phyloP scores from a whole-genome alignment of 2,888 invertebrate genomes.

The Odontocolon sp. region DNA sequence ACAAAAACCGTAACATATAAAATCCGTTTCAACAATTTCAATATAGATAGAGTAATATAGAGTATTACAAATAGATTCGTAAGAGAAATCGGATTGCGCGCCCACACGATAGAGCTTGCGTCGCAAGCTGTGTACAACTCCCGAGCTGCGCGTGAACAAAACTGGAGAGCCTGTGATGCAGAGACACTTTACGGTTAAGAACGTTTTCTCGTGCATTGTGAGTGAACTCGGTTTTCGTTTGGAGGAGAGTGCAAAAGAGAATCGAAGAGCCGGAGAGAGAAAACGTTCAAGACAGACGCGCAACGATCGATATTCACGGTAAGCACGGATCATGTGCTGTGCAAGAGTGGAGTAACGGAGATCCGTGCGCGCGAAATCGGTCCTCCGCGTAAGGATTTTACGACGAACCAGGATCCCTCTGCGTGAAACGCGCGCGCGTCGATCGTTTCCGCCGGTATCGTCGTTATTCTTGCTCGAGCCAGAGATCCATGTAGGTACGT shows the following conservation, averaged over 20 bases:
- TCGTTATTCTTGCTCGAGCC: constrained; percentile 55
- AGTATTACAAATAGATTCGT: too few relatives aligned
- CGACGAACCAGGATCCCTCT: constrained; percentile 34
- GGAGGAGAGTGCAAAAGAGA: background rate
- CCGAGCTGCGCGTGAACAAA: too few relatives aligned
- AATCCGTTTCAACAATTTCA: background rate
- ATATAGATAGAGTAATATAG: too few relatives aligned
- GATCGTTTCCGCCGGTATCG: constrained; percentile 62
- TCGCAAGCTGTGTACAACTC: too few relatives aligned
- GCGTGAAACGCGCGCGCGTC: constrained; percentile 42
- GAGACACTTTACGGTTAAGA: background rate
- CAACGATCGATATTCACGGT: too few relatives aligned
- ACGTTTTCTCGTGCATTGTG: background rate
- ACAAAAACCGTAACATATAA: background rate
- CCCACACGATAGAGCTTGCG: background rate
- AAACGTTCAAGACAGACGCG: background rate
- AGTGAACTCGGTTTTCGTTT: background rate
- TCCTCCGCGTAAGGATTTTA: constrained; percentile 54
- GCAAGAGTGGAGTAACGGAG: background rate
- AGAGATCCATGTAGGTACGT: constrained; percentile 55
- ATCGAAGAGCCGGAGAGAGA: background rate
- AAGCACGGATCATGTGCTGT: constrained; percentile 5
- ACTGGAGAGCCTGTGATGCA: background rate
- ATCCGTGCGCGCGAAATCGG: background rate
- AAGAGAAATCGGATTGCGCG: too few relatives aligned